These are phyloP conservation scores for Andrena flavipes DNA, from an alignment of 2,888 invertebrate species.

Conservation along the genomic window DNA sequence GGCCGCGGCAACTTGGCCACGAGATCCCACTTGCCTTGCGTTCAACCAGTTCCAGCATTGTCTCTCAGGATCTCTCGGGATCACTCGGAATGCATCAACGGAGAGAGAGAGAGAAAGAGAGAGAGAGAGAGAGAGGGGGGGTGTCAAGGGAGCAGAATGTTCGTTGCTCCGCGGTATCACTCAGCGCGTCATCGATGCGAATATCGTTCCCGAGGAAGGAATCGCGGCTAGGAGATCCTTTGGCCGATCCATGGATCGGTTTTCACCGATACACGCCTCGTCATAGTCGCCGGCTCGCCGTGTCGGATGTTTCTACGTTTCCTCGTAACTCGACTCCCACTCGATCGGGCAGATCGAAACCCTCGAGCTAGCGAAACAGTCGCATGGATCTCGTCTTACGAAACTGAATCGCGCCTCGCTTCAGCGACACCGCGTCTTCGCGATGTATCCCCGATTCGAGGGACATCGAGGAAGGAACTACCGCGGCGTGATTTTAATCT, in stretches of 20 bases:
- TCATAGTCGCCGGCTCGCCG: conserved; percentile 21
- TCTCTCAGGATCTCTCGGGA: background rate
- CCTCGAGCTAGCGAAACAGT: conserved; percentile 23
- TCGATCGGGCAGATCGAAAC: conserved; percentile 5
- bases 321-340: conserved; percentile 46
- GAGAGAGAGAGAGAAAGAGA: background rate
- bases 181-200: conserved; percentile 4
- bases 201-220: background rate
- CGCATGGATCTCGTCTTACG: conserved; percentile 53
- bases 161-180: background rate
- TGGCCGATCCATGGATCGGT: conserved; percentile 12
- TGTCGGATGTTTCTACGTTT: conserved; percentile 27
- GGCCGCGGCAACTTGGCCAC: conserved; percentile 75
- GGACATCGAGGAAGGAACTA: background rate
- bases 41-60: conserved; percentile 79
- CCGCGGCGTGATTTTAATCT: conserved; percentile 34
- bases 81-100: background rate
- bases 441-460: background rate
- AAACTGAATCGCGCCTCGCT: conserved; percentile 22
- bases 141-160: background rate
- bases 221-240: background rate
- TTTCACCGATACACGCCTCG: conserved; percentile 8
- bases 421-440: background rate
- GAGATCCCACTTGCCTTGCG: conserved; percentile 78
- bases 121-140: background rate